Percentiles rank a stretch among this genome's conserved stretches.
These are phyloP conservation scores for Petroica traversi DNA, from an alignment of 2,113 vertebrate genomes.

Conservation along the genomic window DNA sequence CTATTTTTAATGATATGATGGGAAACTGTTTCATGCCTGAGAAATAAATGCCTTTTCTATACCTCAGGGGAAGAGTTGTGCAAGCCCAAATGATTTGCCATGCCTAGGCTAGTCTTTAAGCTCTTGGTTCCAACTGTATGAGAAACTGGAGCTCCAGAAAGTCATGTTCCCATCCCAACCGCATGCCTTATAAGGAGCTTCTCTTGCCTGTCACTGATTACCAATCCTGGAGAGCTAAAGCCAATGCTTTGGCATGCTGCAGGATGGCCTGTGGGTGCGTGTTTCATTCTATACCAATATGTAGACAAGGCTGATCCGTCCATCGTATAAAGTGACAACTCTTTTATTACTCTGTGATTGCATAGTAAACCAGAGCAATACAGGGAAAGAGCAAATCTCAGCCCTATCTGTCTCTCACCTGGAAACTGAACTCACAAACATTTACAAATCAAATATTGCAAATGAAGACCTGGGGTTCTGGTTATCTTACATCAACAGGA, in stretches of 20 bases:
- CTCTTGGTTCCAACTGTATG: not conserved
- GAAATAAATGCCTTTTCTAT: conserved; percentile 32
- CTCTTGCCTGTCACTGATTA: not conserved
- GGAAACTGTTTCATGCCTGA: conserved; percentile 1
- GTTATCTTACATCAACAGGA: not conserved
- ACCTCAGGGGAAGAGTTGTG: conserved; percentile 20
- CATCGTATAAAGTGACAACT: not conserved
- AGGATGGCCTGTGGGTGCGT: not conserved
- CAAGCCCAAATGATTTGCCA: not conserved
- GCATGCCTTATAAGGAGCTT: not conserved
- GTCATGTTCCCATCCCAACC: not conserved
- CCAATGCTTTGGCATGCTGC: rapidly evolving
- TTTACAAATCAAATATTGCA: not conserved
- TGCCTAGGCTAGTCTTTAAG: conserved; percentile 31
- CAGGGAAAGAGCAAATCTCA: not conserved
- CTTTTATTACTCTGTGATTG: not conserved
- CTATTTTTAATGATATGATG: conserved; percentile 20
- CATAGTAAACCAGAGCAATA: not conserved
- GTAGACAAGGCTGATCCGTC: not conserved
- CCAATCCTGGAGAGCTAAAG: rapidly evolving
- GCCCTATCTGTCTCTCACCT: not conserved
- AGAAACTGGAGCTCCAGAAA: conserved; percentile 1
- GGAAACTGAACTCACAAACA: not conserved
- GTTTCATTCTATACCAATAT: not conserved
- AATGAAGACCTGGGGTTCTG: not conserved